A percentile compares a stretch with the other conserved stretches of the same genome.
phyloP scores from a whole-genome alignment of 2,797 vertebrate genomes.

The Xiphorhynchus erythropygius region DNA sequence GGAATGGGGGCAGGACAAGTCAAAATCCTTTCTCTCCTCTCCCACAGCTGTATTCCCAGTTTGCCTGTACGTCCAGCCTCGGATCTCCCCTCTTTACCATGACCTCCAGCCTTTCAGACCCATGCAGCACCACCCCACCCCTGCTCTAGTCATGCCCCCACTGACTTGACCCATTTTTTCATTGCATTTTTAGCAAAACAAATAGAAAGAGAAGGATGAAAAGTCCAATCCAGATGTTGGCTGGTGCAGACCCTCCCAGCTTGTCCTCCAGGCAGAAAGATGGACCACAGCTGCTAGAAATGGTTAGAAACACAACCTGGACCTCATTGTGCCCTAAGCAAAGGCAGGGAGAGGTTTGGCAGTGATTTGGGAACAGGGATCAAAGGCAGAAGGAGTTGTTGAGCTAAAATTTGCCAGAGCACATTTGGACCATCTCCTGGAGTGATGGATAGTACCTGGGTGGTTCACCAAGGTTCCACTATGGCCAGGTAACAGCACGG shows the following conservation, averaged over 20 bases:
- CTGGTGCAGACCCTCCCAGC: background rate
- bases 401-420: background rate
- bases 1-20: background rate
- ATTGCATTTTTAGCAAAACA: background rate
- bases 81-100: background rate
- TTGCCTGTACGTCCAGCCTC: background rate
- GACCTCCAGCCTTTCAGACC: background rate
- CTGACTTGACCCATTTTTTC: background rate
- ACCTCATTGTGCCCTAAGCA: background rate
- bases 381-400: background rate
- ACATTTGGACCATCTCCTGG: background rate
- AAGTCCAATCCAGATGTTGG: background rate
- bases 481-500: background rate
- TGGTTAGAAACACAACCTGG: background rate
- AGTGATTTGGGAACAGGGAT: background rate
- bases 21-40: background rate
- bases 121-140: rapidly evolving
- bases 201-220: background rate
- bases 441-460: background rate
- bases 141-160: rapidly evolving
- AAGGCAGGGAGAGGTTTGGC: background rate
- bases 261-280: background rate
- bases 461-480: background rate
- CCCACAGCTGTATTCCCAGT: background rate
- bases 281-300: background rate